These are phyloP conservation scores for Polypedilum pembai DNA, from an alignment of 1,140 invertebrate species.

Conservation along the genomic window DNA sequence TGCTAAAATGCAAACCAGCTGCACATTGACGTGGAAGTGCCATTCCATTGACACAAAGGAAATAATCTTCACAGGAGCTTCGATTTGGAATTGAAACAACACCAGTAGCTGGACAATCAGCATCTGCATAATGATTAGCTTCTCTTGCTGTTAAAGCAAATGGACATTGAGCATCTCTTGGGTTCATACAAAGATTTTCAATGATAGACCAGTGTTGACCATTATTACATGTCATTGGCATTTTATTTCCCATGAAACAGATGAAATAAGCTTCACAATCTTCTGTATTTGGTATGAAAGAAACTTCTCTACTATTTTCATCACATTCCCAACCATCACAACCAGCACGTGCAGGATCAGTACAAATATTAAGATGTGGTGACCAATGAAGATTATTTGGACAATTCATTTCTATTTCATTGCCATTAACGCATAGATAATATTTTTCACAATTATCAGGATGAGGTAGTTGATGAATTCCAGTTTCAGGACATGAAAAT, in stretches of 20 bases:
- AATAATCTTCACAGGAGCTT: background rate
- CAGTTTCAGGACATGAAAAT: background rate
- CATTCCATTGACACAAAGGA: background rate
- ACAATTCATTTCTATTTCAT: conserved; percentile 12
- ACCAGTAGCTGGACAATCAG: background rate
- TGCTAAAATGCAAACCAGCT: background rate
- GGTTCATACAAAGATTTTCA: background rate
- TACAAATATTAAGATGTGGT: background rate
- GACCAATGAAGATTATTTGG: background rate
- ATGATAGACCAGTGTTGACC: background rate
- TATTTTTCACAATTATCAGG: conserved; percentile 6
- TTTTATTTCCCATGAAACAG: background rate
- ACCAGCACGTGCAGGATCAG: background rate
- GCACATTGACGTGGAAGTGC: background rate
- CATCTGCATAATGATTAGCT: background rate
- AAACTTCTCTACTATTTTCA: background rate
- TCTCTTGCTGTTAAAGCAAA: background rate
- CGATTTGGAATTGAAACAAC: background rate
- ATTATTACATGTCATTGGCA: background rate
- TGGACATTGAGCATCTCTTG: background rate
- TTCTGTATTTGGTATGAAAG: background rate
- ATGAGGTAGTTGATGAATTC: background rate
- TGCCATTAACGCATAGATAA: background rate
- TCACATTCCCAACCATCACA: background rate
- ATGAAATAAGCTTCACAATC: background rate